Evolutionary conservation across 2,113 vertebrate genomes (phyloP).

Genomic region (Trogon surrucura): DNA sequence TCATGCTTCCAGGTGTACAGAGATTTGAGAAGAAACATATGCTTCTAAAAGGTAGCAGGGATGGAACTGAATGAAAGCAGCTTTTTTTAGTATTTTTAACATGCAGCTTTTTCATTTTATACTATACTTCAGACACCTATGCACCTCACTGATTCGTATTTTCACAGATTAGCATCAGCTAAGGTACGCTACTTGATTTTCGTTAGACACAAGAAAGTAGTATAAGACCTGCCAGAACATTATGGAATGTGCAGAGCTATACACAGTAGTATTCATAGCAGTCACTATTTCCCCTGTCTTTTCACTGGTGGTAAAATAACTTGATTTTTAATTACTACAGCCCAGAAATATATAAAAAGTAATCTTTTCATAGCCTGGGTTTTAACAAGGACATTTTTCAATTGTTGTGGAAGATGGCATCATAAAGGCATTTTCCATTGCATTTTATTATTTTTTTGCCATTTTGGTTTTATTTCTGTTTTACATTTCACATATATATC

Average conservation of each 20-base stretch:
- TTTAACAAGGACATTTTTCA: background rate
- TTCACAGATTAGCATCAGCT: background rate
- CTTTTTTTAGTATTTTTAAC: background rate
- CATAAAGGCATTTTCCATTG: background rate
- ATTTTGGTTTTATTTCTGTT: background rate
- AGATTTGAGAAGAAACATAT: background rate
- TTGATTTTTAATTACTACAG: background rate
- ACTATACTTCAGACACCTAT: background rate
- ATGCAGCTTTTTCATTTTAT: background rate
- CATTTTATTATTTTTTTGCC: background rate
- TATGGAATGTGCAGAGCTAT: background rate
- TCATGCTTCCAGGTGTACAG: background rate
- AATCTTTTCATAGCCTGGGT: background rate
- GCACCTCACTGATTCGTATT: background rate
- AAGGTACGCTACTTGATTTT: background rate
- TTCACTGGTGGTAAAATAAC: background rate
- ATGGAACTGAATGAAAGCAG: background rate
- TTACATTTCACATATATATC: background rate
- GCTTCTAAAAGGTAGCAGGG: background rate
- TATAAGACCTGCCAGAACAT: background rate
- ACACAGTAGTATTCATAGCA: background rate
- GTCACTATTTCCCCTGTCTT: background rate
- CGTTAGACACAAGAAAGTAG: background rate
- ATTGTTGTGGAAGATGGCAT: background rate
- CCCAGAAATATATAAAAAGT: background rate